These are phyloP conservation scores for Haemorhous mexicanus DNA, from an alignment of 2,113 vertebrate species.

Conservation along the genomic window DNA sequence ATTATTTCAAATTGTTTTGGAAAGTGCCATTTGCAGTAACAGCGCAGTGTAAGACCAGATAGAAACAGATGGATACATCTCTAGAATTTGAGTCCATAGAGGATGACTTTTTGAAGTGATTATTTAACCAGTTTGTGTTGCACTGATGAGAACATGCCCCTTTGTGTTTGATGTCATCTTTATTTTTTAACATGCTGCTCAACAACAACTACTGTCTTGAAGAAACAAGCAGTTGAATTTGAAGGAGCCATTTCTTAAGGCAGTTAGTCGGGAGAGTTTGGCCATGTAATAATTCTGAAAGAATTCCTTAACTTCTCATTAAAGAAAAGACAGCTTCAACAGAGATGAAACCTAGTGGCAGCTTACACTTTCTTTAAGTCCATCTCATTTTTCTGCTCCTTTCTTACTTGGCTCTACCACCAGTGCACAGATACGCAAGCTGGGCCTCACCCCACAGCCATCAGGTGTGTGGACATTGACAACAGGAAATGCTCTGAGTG, in stretches of 20 bases:
- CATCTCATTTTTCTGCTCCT: neutral
- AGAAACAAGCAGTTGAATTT: neutral
- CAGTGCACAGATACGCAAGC: neutral
- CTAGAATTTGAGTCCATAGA: neutral
- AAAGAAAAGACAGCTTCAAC: neutral
- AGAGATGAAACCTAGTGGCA: neutral
- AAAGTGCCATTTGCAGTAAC: neutral
- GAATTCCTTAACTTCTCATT: slow-evolving; percentile 33
- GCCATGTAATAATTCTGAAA: slow-evolving; percentile 16
- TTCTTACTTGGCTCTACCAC: neutral
- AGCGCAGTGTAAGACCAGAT: neutral
- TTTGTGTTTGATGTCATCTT: neutral
- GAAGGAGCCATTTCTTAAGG: slow-evolving; percentile 5
- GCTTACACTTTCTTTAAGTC: neutral
- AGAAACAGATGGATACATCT: neutral
- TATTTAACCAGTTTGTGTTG: neutral
- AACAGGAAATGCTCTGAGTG: neutral
- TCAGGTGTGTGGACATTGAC: neutral
- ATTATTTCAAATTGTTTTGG: neutral
- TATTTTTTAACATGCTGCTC: neutral
- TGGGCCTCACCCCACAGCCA: neutral
- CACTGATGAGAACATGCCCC: neutral
- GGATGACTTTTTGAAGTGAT: neutral
- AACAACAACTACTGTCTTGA: neutral
- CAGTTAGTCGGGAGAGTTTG: slow-evolving; percentile 35